Evolutionary conservation across 2,113 vertebrate genomes (phyloP), one percentile per base, ranked within the genome.

Genomic region (Piaya cayana): DNA sequence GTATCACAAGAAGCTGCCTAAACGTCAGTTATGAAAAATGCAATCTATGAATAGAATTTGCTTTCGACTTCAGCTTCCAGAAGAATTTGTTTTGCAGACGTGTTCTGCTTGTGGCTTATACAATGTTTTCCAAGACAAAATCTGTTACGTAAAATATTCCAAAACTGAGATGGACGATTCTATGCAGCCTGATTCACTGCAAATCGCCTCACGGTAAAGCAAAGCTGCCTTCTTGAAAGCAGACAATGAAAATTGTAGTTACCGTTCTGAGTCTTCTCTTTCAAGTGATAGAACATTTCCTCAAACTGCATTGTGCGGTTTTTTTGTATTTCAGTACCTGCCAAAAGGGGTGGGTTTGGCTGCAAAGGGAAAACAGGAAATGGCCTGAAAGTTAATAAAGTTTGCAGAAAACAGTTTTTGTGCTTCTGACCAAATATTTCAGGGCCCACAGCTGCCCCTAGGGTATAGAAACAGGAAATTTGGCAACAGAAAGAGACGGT

Each of bases 281-380:
- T 50, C 30, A 89, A 76, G 45, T 27, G 29, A 30, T 1, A 60
- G 77, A 86, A 70, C 22, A n/a, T 71, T 88, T 85, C 76, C 93
- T 94, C 89, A 53, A 18, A 52, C 88, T 64, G 52, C 72, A 65
- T 76, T 0, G 27, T n/a, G 67, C 58, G 90, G 17, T 16, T 92
- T 90, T 92, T 90, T 92, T 86, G 65, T 81, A 12, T 78, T 69
- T 91, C 30, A 52, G 32, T 34, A 87, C 94, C 88, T 96, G 93
- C 97, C 96, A 97, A 94, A 95, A 92, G 71, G 78, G 92, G 65
- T 88, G 95, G 86, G 50, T 30, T 96, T 97, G 94, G 84, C 96
- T 85, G 30, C 36, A 82, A 87, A 60, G 67, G 82, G 78, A 96
- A 98, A 98, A 96, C 97, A 97, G 97, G 97, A 97, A 97, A 96